Evolutionary conservation across 92 coral and sea anemone genomes (phyloP).

Genomic region (Epizoanthus rinbou): DNA sequence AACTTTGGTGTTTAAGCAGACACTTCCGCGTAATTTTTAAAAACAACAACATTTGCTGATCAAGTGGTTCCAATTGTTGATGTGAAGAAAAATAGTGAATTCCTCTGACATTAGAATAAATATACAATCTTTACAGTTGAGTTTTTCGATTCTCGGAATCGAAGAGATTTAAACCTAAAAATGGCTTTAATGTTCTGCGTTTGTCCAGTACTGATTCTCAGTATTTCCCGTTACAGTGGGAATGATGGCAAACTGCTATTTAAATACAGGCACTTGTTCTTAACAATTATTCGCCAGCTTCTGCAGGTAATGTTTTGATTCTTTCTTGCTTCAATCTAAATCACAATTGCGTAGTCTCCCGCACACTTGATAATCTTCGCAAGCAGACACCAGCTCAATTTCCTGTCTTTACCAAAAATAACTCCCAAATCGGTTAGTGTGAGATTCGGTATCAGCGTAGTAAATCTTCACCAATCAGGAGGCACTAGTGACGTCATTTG

Average conservation of each 20-base stretch:
- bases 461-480: slow-evolving; percentile 40
- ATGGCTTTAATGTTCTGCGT: too few relatives aligned
- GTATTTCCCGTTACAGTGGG: too few relatives aligned
- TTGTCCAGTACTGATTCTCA: too few relatives aligned
- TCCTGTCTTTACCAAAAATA: slow-evolving; percentile 1
- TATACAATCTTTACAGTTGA: too few relatives aligned
- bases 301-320: not conserved
- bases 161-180: too few relatives aligned
- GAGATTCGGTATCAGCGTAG: slow-evolving; percentile 42
- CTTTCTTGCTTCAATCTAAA: not conserved
- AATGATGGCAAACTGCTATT: too few relatives aligned
- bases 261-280: not conserved
- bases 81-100: too few relatives aligned
- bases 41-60: not conserved
- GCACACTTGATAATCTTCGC: slow-evolving; percentile 9
- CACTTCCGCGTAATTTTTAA: not conserved
- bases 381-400: not conserved
- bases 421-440: slow-evolving; percentile 9
- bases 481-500: slow-evolving; percentile 60
- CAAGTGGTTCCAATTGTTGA: too few relatives aligned
- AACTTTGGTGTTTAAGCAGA: not conserved
- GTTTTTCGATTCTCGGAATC: too few relatives aligned
- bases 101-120: too few relatives aligned
- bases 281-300: not conserved
- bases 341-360: slow-evolving; percentile 5